A percentile compares a stretch with the other conserved stretches of the same genome.
These are phyloP conservation scores for Odontothrips loti DNA, from an alignment of 2,888 invertebrate species.

Conservation along the genomic window DNA sequence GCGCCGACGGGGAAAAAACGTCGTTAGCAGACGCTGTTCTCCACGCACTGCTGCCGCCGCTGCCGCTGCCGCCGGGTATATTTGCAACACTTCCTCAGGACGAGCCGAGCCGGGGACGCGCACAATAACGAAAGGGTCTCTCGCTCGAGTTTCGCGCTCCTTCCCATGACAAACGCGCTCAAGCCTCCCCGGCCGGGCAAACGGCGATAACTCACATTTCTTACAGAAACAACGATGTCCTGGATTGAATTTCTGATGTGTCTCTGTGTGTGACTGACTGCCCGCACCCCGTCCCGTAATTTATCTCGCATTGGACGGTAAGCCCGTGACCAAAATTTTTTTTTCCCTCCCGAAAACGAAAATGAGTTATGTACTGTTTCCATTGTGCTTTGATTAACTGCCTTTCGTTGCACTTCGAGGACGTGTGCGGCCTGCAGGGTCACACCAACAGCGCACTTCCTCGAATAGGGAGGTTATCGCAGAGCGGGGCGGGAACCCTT, in stretches of 20 bases:
- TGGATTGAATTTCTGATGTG: slow-evolving; percentile 25
- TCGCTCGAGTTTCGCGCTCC: too few species aligned
- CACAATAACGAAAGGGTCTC: too few species aligned
- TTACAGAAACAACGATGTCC: not conserved
- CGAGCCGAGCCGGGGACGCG: too few species aligned
- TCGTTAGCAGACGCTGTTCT: too few species aligned
- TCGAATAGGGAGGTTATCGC: not conserved
- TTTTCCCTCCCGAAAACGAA: not conserved
- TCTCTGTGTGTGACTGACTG: slow-evolving; percentile 5
- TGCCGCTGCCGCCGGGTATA: too few species aligned
- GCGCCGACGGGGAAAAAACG: not conserved
- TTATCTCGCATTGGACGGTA: not conserved
- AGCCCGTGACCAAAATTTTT: not conserved
- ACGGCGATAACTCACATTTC: slow-evolving; percentile 13
- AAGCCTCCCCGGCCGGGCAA: not conserved
- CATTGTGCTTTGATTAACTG: slow-evolving; percentile 16
- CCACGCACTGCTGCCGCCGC: too few species aligned
- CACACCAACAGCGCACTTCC: not conserved
- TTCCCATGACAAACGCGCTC: not conserved
- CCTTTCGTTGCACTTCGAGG: not conserved
- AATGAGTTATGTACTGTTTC: slow-evolving; percentile 15
- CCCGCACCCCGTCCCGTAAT: not conserved
- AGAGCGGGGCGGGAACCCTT: too few species aligned
- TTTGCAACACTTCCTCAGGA: too few species aligned
- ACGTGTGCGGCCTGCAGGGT: not conserved